A percentile compares a stretch with the other conserved stretches of the same genome.
Evolutionary conservation across 37 sponge, comb jelly and placozoan genomes (phyloP).

Genomic region (Cladorhizidae sp.): DNA sequence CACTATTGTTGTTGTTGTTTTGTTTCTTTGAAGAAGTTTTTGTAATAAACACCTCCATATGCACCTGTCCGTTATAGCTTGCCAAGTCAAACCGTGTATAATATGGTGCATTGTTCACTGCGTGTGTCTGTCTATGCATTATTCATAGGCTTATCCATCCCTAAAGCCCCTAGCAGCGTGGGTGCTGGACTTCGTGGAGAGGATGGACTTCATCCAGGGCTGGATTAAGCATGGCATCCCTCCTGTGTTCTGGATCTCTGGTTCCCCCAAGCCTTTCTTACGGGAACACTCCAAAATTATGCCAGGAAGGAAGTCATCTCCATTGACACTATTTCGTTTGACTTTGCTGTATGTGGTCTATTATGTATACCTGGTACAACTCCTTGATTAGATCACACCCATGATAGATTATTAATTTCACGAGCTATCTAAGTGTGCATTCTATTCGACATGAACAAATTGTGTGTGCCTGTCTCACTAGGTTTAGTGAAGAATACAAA

Average conservation of each 20-base stretch:
- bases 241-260: conserved; percentile 92
- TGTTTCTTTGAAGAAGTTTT: no score
- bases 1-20: no score
- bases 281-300: conserved; percentile 98
- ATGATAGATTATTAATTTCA: no score
- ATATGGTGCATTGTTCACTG: not conserved
- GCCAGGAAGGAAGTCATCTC: conserved; percentile 91
- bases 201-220: conserved; percentile 82
- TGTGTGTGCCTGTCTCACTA: no score
- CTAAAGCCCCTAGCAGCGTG: conserved; percentile 96
- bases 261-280: conserved; percentile 99
- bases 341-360: conserved; percentile 71
- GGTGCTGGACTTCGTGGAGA: conserved; percentile 84
- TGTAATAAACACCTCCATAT: no score
- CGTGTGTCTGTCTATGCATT: not conserved
- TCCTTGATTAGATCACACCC: no score
- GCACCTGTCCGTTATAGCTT: no score
- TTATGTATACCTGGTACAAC: no score
- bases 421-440: no score
- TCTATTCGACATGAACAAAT: no score
- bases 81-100: no score
- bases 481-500: no score
- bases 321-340: conserved; percentile 94
- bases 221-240: conserved; percentile 94
- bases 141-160: conserved; percentile 89